Evolutionary conservation across 1,140 invertebrate genomes (phyloP).

Genomic region (Dufourea novaeangliae): DNA sequence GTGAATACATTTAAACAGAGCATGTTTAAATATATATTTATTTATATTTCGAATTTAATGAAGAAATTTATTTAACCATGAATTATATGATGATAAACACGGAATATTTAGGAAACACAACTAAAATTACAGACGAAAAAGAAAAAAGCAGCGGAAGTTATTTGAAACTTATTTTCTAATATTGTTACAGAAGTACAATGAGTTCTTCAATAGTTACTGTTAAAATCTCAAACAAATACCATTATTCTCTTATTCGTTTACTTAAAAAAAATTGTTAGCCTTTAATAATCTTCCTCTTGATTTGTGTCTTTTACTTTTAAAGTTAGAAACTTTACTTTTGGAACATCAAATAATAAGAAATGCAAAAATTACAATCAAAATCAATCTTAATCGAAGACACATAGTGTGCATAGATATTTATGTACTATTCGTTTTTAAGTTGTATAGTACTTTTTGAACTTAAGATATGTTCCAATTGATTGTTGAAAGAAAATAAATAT

Average conservation of each 20-base stretch:
- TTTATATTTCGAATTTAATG: neutral
- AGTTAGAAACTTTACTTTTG: neutral
- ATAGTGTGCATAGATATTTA: neutral
- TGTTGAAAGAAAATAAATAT: constrained; percentile 26
- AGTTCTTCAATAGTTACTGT: neutral
- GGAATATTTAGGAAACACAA: neutral
- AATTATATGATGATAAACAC: neutral
- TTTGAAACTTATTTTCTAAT: neutral
- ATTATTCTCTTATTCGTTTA: neutral
- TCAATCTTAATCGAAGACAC: constrained; percentile 9
- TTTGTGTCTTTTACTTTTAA: neutral
- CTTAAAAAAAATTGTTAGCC: neutral
- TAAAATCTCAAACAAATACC: neutral
- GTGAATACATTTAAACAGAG: neutral
- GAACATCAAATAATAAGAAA: neutral
- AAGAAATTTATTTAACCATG: neutral
- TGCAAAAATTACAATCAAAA: neutral
- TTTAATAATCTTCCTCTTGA: neutral
- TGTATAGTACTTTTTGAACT: constrained; percentile 13
- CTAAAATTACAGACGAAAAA: neutral
- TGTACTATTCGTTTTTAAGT: neutral
- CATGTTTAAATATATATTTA: neutral
- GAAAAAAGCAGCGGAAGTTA: neutral
- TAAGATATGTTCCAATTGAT: neutral
- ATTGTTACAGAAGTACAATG: neutral